Base-by-base conservation (phyloP, 2,113 vertebrate species). In the Larimichthys polyactis region DNA sequence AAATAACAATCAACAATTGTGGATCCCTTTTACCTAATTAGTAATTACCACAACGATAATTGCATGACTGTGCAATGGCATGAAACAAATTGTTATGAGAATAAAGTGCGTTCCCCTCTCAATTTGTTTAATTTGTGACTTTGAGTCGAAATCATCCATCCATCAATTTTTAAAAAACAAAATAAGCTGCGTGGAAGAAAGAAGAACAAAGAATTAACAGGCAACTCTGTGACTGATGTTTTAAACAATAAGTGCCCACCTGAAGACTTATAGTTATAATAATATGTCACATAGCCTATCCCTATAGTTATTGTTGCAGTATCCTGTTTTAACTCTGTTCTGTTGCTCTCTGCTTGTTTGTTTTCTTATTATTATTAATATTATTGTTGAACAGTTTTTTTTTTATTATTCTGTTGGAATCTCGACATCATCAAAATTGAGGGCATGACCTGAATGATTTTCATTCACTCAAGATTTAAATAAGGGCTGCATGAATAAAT, bases 11-110 rank as follows among this genome's bases (percentile, higher is more conserved):
- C 71, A 88, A 86, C 75, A 77, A 87, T 85, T 85, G 85, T 64
- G 64, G 68, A 89, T 82, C 67, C 72, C 29, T 82, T 85, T 83
- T 91, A 89, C 54, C 85, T 90, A 92, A 93, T 92, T 83, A 90
- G 84, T 88, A 90, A 90, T 94, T 88, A 88, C 78, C 78, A 86
- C 63, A 79, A 80, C 84, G 63, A 88, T 92, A 89, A 93, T 93
- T 87, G 90, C 75, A 88, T 11, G 58, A 87, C 67, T 85, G 90
- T 87, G 88, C 88, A 92, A 77, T 89, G 81, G 81, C 77, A 89
- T 89, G 81, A 89, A 92, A 84, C 75, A 82, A 92, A 91, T 87
- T 86, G 73, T 80, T 86, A 75, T 79, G 78, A 84, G 85, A 88
- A 90, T 86, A 81, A 91, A 88, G 72, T 57, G 85, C 57, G 83